phyloP scores from a whole-genome alignment of 2,888 invertebrate species.

The Crocallis elinguaria region DNA sequence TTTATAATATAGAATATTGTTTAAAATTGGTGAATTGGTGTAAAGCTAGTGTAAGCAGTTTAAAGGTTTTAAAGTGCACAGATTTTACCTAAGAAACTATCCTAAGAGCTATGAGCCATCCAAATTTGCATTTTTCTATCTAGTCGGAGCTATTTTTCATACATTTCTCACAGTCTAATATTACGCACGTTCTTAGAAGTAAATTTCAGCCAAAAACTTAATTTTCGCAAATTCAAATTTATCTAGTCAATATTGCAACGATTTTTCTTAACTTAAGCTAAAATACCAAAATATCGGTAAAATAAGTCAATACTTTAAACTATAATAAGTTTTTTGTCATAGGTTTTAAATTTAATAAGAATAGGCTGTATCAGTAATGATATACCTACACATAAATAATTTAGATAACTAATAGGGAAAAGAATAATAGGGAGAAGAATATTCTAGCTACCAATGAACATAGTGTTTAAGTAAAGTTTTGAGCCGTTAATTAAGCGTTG shows the following conservation, averaged over 20 bases:
- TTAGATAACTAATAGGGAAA: slow-evolving; percentile 6
- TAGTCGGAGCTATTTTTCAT: slow-evolving; percentile 55
- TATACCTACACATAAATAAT: not conserved
- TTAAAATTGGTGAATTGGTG: slow-evolving; percentile 5
- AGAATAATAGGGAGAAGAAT: slow-evolving; percentile 1
- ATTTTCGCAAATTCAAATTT: slow-evolving; percentile 76
- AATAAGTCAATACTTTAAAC: slow-evolving; percentile 28
- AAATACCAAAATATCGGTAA: slow-evolving; percentile 70
- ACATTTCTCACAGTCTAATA: slow-evolving; percentile 33
- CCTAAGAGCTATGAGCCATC: slow-evolving; percentile 38
- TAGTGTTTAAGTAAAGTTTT: not conserved
- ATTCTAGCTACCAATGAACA: slow-evolving; percentile 25
- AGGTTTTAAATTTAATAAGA: slow-evolving; percentile 22
- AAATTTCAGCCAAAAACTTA: slow-evolving; percentile 63
- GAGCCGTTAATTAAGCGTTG: too few species aligned
- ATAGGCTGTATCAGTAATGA: not conserved
- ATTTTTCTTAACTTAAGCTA: slow-evolving; percentile 68
- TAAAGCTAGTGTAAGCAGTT: slow-evolving; percentile 28
- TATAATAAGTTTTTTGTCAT: slow-evolving; percentile 37
- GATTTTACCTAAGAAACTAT: slow-evolving; percentile 29
- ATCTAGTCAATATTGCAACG: slow-evolving; percentile 77
- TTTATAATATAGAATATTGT: slow-evolving; percentile 41
- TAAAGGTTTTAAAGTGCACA: slow-evolving; percentile 20
- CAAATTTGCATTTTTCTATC: slow-evolving; percentile 55
- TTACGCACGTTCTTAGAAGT: slow-evolving; percentile 51